phyloP scores from a whole-genome alignment of 1,140 invertebrate genomes.

The Lanistes nyassanus region DNA sequence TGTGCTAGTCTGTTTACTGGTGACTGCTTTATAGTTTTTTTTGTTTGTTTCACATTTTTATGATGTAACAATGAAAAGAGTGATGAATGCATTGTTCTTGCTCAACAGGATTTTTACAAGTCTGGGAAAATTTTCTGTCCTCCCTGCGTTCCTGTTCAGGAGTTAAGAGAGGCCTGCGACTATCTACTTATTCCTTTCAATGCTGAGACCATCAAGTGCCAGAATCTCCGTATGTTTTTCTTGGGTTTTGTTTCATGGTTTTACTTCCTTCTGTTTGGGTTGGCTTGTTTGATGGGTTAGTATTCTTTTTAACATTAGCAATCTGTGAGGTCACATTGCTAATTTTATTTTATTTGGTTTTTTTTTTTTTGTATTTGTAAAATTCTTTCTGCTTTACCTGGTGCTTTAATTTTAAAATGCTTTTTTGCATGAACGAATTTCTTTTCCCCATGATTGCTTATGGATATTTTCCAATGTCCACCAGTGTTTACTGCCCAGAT shows the following conservation, averaged over 20 bases:
- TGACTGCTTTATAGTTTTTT: too few species aligned
- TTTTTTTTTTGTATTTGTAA: too few species aligned
- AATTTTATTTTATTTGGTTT: too few species aligned
- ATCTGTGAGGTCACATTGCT: too few species aligned
- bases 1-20: neutral
- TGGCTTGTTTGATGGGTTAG: neutral
- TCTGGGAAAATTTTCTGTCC: constrained; percentile 89
- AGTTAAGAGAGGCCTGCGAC: constrained; percentile 97
- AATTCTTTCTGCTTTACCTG: too few species aligned
- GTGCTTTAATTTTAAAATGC: too few species aligned
- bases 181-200: constrained; percentile 98
- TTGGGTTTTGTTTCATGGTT: constrained; percentile 11
- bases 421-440: too few species aligned
- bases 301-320: too few species aligned
- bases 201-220: constrained; percentile 93
- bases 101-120: constrained; percentile 88
- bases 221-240: constrained; percentile 85
- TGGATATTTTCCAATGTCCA: too few species aligned
- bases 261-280: neutral
- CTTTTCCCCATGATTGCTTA: too few species aligned
- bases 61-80: neutral
- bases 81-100: neutral
- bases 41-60: neutral
- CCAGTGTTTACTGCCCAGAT: too few species aligned
- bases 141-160: constrained; percentile 86